phyloP scores from a whole-genome alignment of 2,797 vertebrate genomes.

The Nannoperca australis region DNA sequence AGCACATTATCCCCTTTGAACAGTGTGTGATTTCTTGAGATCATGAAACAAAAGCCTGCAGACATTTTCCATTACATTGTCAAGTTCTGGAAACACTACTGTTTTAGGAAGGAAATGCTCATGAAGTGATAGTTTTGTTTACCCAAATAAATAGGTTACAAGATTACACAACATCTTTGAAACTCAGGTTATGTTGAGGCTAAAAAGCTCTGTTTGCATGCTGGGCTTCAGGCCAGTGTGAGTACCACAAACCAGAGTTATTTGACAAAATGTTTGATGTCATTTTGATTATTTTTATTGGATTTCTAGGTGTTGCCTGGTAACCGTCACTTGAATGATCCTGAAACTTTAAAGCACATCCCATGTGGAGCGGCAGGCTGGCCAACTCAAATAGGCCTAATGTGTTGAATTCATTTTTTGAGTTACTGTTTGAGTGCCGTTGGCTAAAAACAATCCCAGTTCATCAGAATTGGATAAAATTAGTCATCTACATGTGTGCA shows the following conservation, averaged over 20 bases:
- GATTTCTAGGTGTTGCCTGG: constrained; percentile 51
- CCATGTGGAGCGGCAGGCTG: not conserved
- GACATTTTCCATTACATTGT: constrained; percentile 74
- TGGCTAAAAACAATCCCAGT: constrained; percentile 16
- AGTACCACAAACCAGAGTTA: constrained; percentile 19
- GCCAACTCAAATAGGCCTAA: constrained; percentile 52
- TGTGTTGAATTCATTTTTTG: constrained; percentile 51
- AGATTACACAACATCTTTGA: constrained; percentile 36
- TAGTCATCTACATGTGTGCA: constrained; percentile 39
- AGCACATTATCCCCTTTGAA: constrained; percentile 68
- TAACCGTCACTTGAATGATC: constrained; percentile 54
- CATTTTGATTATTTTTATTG: constrained; percentile 53
- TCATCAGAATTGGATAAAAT: constrained; percentile 43
- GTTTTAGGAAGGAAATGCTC: constrained; percentile 43
- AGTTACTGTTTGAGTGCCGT: constrained; percentile 37
- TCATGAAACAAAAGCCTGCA: constrained; percentile 69
- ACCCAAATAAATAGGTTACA: constrained; percentile 47
- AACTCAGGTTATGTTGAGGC: constrained; percentile 2
- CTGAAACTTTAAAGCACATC: constrained; percentile 8
- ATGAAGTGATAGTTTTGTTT: constrained; percentile 34
- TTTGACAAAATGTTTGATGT: constrained; percentile 40
- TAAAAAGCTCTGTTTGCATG: not conserved
- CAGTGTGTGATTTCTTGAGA: constrained; percentile 60
- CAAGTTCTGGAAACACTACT: constrained; percentile 59
- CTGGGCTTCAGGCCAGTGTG: constrained; percentile 4